Evolutionary conservation across 2,797 vertebrate genomes (phyloP).

Genomic region (Protosalanx chinensis): DNA sequence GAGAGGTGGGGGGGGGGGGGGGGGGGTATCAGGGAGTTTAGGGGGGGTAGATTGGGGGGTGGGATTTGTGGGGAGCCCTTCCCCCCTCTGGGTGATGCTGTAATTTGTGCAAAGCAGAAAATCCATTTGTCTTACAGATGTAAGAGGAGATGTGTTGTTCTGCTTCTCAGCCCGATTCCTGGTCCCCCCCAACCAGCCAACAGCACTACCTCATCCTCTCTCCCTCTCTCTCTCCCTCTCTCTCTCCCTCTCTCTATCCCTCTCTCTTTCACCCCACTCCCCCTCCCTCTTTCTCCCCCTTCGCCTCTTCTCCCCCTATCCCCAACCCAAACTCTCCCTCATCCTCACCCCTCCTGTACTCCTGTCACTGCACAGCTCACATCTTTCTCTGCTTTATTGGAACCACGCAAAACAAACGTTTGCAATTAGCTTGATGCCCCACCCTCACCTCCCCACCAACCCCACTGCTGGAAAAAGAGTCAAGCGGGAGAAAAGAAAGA

Average conservation of each 20-base stretch:
- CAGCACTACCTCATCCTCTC: no score
- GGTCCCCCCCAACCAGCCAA: not conserved
- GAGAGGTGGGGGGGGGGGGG: no score
- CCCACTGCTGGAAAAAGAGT: not conserved
- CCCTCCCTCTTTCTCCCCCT: not conserved
- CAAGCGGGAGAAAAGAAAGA: not conserved
- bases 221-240: no score
- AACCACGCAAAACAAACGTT: slow-evolving; percentile 24
- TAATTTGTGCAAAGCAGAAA: no score
- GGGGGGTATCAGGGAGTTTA: no score
- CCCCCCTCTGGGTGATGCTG: not conserved
- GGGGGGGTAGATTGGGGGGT: no score
- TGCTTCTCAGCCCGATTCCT: not conserved
- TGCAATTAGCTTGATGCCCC: slow-evolving; percentile 27
- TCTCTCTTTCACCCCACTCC: not conserved
- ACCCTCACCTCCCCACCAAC: no score
- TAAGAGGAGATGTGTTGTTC: no score
- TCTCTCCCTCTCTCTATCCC: no score
- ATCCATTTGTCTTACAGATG: no score
- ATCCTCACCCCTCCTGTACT: slow-evolving; percentile 24
- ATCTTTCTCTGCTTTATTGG: slow-evolving; percentile 14
- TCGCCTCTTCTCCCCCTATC: not conserved
- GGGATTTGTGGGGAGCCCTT: no score
- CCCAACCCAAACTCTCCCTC: not conserved
- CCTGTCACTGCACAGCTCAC: slow-evolving; percentile 21